Evolutionary conservation across 2,797 vertebrate genomes (phyloP).

Genomic region (Coreius guichenoti): DNA sequence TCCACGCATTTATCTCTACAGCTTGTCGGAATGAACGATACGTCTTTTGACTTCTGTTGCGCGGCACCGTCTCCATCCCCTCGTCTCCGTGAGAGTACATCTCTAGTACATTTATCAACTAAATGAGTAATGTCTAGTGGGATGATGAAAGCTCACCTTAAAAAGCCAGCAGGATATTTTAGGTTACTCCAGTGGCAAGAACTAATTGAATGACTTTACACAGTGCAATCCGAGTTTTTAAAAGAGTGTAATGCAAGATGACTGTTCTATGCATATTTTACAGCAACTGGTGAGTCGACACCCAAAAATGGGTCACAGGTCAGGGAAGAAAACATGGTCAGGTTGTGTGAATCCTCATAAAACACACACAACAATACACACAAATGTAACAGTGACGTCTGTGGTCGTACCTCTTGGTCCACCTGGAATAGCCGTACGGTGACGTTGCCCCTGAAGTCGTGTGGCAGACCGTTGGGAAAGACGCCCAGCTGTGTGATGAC

Average conservation of each 20-base stretch:
- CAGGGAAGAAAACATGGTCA: neutral
- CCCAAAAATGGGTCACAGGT: neutral
- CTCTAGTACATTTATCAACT: conserved; percentile 25
- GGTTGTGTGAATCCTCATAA: neutral
- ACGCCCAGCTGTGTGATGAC: conserved; percentile 93
- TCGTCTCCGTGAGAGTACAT: neutral
- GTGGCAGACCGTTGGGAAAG: conserved; percentile 79
- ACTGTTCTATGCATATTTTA: neutral
- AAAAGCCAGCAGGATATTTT: conserved; percentile 14
- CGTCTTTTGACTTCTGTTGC: neutral
- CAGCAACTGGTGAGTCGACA: neutral
- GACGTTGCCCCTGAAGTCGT: conserved; percentile 87
- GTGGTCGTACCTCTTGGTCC: conserved; percentile 88
- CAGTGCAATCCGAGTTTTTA: neutral
- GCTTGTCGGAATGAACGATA: neutral
- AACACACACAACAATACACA: neutral
- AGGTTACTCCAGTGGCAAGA: conserved; percentile 8
- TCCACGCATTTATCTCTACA: conserved; percentile 3
- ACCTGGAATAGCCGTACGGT: conserved; percentile 93
- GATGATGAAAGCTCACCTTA: conserved; percentile 24
- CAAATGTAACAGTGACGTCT: neutral
- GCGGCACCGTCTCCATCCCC: neutral
- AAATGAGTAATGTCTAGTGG: neutral
- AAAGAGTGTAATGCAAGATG: neutral
- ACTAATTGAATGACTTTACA: conserved; percentile 20